Base-by-base conservation (phyloP, 2,797 vertebrate species). In the Neomorphus geoffroyi region DNA sequence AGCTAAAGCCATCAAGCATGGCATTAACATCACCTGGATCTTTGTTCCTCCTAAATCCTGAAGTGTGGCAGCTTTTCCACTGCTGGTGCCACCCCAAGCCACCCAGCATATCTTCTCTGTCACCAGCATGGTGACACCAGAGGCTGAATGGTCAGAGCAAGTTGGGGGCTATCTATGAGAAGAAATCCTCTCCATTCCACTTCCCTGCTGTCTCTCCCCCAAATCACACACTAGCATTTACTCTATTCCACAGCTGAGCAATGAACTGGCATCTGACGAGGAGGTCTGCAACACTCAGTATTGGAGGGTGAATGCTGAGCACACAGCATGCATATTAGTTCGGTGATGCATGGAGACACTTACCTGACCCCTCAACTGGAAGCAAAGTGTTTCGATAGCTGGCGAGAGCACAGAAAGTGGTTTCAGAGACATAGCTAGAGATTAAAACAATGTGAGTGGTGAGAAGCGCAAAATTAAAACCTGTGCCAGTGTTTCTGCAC, bases 391-490 rank as follows among this genome's bases (percentile, higher is more conserved):
- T 87, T 80, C 78, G 39, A 2, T 4, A 58, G 74, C 60, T 8
- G 5, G 75, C 1, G 5, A 56, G 51, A 64, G 64, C 74, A 64
- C 12, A 7, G 65, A 85, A 58, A 43, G 82, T 4, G 21, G 57
- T 78, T 74, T 86, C 53, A 65, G 53, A 90, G 80, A 78, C 77
- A 74, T 3, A 50, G 50, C 41, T 54, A 23, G 70, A 81, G 39
- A 80, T 45, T n/a, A 67, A 77, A 90, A 61, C 28, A 16, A 71
- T 0, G 1, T 4, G 1, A 82, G 75, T 41, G 71, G 19, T 10
- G 26, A 96, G 85, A 82, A 80, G 83, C 5, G 18, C 43, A 37
- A 39, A 67, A 66, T 84, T 48, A 85, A 88, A 80, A 87, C 77
- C 66, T 22, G 30, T 43, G 33, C 16, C 30, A 8, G 18, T 27